A percentile compares a stretch with the other conserved stretches of the same genome.
Conservation (phyloP, 1,140 invertebrate species). For the Euborellia annulipes region DNA sequence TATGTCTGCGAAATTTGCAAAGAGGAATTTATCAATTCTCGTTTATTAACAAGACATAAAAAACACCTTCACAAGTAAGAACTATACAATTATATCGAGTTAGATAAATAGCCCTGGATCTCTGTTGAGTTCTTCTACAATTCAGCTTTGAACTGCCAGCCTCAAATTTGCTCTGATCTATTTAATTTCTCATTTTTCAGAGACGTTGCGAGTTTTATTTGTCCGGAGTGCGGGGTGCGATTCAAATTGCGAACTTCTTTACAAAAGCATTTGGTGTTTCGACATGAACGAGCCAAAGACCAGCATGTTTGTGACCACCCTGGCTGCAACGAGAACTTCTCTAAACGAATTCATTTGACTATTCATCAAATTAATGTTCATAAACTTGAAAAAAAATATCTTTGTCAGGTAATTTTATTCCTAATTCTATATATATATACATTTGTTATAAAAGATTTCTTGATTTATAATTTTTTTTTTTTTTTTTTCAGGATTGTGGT, state of each 20-base stretch:
- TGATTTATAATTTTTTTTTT: not conserved
- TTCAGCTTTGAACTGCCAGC: no score
- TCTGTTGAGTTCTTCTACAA: not conserved
- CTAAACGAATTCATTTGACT: constrained; percentile 18
- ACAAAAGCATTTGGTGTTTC: constrained; percentile 19
- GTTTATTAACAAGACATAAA: constrained; percentile 17
- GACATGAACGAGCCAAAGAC: constrained; percentile 15
- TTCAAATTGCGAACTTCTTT: constrained; percentile 18
- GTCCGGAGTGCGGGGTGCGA: constrained; percentile 18
- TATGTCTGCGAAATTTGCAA: constrained; percentile 18
- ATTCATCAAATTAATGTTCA: constrained; percentile 20
- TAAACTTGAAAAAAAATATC: constrained; percentile 16
- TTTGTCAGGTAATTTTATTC: constrained; percentile 16
- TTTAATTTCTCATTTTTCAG: constrained; percentile 8
- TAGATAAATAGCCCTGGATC: not conserved
- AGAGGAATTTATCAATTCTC: constrained; percentile 10
- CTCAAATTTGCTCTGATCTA: no score
- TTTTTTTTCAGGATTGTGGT: constrained; percentile 16
- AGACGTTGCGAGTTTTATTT: constrained; percentile 18
- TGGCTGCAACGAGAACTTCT: constrained; percentile 17
- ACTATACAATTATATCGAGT: not conserved
- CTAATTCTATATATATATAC: not conserved
- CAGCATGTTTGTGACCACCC: constrained; percentile 16
- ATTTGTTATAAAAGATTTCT: not conserved
- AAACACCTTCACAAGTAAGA: constrained; percentile 19